Evolutionary conservation across 2,888 invertebrate species (phyloP), one percentile per base, ranked within the genome.

Genomic region (Bombylius discolor): DNA sequence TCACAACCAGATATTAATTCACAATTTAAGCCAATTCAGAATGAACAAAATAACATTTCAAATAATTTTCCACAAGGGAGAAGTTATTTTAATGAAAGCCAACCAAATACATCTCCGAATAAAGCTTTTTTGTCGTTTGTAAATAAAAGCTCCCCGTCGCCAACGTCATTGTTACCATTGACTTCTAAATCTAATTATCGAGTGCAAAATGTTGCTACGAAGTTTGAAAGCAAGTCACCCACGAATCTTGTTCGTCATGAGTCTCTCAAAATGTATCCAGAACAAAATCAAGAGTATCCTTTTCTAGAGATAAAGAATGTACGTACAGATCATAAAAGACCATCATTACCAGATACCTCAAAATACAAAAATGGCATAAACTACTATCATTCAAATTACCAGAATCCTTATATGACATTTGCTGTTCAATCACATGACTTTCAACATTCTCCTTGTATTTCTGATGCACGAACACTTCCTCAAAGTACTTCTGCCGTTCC

Each of bases 161-260:
- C 74, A 7, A 61, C 63, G 39, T 65, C 67, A n/a, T 52, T 51
- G 0, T 57, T 73, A 49, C 80, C 71, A 23, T 82, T 82, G 82
- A 68, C 73, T 39, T 66, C 72, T 1, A 71, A 73, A 39, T 67
- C 71, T 3, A 74, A 75, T 48, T 76, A 76, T 51, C 75, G 79
- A 59, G 77, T 78, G 7, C 68, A 79, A 23, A 78, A 76, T 62
- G 78, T 79, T 31, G 77, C 79, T 1, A 73, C 77, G 32, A 81
- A 78, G 68, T 82, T 81, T 63, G 82, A 82, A 62, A 69, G 68
- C 55, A 65, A 66, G 5, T 67, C 73, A 6, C 62, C 67, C 44
- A 64, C 52, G 6, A 13, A 5, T 32, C 55, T 58, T 52, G 70
- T 69, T 56, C 64, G 73, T 0, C 73, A 72, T 61, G 68, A 69